Conservation (phyloP, 2,113 vertebrate species). For the Eira barbara region DNA sequence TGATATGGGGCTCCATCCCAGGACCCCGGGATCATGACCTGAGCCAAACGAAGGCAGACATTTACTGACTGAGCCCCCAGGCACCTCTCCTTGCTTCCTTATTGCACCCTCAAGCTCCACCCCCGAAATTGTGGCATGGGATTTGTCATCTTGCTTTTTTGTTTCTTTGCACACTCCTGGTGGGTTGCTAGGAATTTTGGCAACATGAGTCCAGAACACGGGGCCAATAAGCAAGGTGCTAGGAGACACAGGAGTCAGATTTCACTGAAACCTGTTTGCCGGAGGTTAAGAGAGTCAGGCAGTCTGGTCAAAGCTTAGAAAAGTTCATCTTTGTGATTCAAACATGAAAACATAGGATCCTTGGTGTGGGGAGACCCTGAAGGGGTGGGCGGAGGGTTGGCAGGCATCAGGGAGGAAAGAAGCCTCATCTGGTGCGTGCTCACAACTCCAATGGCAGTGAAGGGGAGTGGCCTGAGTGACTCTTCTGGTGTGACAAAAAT, state of each 20-base stretch:
- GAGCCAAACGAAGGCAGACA: too few relatives aligned
- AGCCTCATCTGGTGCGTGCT: not conserved
- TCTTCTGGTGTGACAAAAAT: not conserved
- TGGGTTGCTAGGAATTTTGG: not conserved
- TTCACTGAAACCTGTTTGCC: not conserved
- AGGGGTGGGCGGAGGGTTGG: not conserved
- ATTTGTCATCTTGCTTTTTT: not conserved
- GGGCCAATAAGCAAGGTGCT: not conserved
- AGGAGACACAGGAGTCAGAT: not conserved
- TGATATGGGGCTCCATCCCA: too few relatives aligned
- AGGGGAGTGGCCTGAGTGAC: not conserved
- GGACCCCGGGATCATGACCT: too few relatives aligned
- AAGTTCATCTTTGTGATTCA: not conserved
- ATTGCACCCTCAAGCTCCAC: not conserved
- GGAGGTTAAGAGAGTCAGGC: not conserved
- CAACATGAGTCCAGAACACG: not conserved
- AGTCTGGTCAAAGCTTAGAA: not conserved
- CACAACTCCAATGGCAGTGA: not conserved
- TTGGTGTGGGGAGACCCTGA: not conserved
- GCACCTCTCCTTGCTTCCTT: not conserved
- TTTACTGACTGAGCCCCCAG: too few relatives aligned
- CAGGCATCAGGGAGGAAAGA: not conserved
- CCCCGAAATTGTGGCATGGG: not conserved
- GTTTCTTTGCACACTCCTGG: not conserved
- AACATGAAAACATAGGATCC: not conserved